Conservation (phyloP, 2,113 vertebrate species). For the Bubalus kerabau region DNA sequence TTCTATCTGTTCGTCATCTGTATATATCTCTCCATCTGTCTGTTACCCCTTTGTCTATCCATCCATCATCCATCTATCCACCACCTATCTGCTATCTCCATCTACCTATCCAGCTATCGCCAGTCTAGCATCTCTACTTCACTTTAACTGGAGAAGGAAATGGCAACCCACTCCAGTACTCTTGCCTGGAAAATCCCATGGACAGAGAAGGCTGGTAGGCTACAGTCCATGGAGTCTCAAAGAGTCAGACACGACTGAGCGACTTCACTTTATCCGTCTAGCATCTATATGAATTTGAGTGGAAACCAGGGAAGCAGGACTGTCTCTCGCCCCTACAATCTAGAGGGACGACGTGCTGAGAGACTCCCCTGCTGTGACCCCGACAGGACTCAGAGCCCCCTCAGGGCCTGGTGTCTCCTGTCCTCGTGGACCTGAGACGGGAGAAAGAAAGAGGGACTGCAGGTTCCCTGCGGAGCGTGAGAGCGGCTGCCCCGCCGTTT, state of each 20-base stretch:
- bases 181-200: no score
- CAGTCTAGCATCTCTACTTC: not conserved
- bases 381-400: not conserved
- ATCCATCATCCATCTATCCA: no score
- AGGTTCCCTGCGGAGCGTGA: not conserved
- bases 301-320: not conserved
- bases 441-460: not conserved
- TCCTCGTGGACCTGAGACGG: not conserved
- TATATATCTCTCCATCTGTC: not conserved
- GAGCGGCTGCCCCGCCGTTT: not conserved
- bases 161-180: no score
- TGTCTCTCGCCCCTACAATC: not conserved
- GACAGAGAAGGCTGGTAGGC: no score
- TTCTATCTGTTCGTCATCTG: not conserved
- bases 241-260: no score
- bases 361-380: not conserved
- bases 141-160: no score
- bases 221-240: no score
- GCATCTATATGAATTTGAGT: not conserved
- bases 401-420: not conserved
- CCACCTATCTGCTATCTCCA: not conserved
- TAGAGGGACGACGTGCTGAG: not conserved
- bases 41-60: not conserved
- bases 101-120: not conserved
- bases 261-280: no score